phyloP scores from a whole-genome alignment of 2,888 invertebrate species.

The Lepidochrysops patricia region DNA sequence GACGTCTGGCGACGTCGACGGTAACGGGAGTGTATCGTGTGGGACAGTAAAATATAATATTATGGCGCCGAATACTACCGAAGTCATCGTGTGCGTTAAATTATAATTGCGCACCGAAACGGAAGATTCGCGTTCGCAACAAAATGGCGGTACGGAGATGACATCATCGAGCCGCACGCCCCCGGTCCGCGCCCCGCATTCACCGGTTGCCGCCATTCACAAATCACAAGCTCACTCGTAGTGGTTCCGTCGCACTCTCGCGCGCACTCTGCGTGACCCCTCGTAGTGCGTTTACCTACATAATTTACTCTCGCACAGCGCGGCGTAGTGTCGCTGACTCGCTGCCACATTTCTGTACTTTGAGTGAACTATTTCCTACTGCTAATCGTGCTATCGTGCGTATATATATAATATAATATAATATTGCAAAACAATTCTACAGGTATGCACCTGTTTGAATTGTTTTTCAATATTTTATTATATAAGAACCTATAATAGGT shows the following conservation, averaged over 20 bases:
- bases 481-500: too few relatives aligned
- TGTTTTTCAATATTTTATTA: too few relatives aligned
- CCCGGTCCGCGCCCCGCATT: conserved; percentile 26
- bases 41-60: background rate
- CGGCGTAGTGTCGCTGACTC: background rate
- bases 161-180: conserved; percentile 45
- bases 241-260: conserved; percentile 40
- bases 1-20: too few relatives aligned
- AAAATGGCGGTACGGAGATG: conserved; percentile 46
- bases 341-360: background rate
- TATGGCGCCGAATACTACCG: background rate
- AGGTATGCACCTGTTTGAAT: too few relatives aligned
- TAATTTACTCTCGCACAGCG: conserved; percentile 14
- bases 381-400: background rate
- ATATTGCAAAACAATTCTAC: too few relatives aligned
- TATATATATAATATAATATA: too few relatives aligned
- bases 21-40: background rate
- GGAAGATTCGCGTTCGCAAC: conserved; percentile 27
- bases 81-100: background rate
- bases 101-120: conserved; percentile 10
- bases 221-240: conserved; percentile 30
- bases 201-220: conserved; percentile 44
- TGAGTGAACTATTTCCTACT: background rate
- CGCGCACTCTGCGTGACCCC: conserved; percentile 33
- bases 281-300: conserved; percentile 32